Evolutionary conservation across 2,797 vertebrate species (phyloP).

Genomic region (Discoglossus pictus): DNA sequence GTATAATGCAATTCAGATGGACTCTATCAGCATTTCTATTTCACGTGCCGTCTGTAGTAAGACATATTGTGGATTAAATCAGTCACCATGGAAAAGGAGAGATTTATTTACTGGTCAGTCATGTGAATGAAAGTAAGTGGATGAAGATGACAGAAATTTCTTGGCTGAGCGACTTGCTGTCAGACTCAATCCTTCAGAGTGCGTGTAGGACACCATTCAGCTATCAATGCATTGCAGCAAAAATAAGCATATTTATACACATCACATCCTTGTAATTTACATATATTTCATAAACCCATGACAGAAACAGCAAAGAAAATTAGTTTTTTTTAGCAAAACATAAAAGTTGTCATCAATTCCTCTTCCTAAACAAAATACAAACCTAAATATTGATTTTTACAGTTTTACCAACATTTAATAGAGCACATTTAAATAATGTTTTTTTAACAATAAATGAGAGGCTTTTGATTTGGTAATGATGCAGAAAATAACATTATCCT

Average conservation of each 20-base stretch:
- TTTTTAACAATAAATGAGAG: no score
- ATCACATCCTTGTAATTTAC: neutral
- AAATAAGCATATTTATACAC: no score
- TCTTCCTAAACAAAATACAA: no score
- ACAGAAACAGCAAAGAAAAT: neutral
- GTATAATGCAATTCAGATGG: neutral
- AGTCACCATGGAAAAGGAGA: slow-evolving; percentile 59
- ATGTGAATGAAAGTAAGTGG: slow-evolving; percentile 57
- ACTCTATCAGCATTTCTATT: neutral
- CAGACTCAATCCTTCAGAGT: slow-evolving; percentile 60
- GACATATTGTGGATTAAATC: slow-evolving; percentile 53
- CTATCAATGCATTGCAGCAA: slow-evolving; percentile 52
- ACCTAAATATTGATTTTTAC: no score
- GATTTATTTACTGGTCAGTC: slow-evolving; percentile 66
- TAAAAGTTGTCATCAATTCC: no score
- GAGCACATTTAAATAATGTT: no score
- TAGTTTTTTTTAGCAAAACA: no score
- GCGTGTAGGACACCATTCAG: slow-evolving; percentile 57
- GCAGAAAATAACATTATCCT: no score
- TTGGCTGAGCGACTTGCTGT: slow-evolving; percentile 61
- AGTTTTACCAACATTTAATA: no score
- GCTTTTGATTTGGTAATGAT: no score
- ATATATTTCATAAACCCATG: neutral
- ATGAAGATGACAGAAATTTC: slow-evolving; percentile 68
- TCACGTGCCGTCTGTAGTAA: slow-evolving; percentile 48